These are phyloP conservation scores for Cassiopea xamachana DNA, from an alignment of 30 jellyfish, hydroid and myxozoan genomes.

Conservation along the genomic window DNA sequence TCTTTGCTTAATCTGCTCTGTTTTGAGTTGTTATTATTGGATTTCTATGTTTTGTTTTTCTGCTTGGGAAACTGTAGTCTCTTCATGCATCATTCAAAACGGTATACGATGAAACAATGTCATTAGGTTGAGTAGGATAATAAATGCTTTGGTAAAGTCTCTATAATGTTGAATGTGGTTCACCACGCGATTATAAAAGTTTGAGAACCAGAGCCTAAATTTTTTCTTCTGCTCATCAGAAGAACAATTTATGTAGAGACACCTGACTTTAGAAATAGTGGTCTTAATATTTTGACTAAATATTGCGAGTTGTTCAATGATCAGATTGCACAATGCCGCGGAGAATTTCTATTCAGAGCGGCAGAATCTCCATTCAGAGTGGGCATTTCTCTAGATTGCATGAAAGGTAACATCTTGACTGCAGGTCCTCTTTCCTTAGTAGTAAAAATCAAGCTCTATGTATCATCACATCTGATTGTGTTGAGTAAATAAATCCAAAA, in stretches of 20 bases:
- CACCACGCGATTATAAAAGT: conserved; percentile 34
- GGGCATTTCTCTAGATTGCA: conserved; percentile 54
- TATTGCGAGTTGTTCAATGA: not conserved
- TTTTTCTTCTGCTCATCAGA: conserved; percentile 10
- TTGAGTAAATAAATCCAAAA: too few relatives aligned
- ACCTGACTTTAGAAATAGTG: not conserved
- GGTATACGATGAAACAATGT: not conserved
- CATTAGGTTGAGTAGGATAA: conserved; percentile 3
- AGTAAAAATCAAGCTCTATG: not conserved
- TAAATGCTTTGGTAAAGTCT: not conserved
- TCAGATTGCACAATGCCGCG: conserved; percentile 14
- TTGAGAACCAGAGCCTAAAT: conserved; percentile 8
- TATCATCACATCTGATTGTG: too few relatives aligned
- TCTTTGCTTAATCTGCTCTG: too few relatives aligned
- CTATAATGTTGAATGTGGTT: conserved; percentile 37
- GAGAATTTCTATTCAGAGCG: conserved; percentile 27
- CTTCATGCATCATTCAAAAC: not conserved
- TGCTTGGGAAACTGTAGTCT: not conserved
- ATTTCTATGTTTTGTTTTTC: not conserved
- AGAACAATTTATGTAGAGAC: not conserved
- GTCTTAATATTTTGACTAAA: not conserved
- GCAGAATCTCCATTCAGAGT: conserved; percentile 50
- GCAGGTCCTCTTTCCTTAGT: not conserved
- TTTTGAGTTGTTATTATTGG: not conserved
- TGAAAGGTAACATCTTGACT: conserved; percentile 24